Percentiles rank a stretch among this genome's conserved stretches.
Evolutionary conservation across 2,797 vertebrate species (phyloP).

Genomic region (Ctenopoma multispine): DNA sequence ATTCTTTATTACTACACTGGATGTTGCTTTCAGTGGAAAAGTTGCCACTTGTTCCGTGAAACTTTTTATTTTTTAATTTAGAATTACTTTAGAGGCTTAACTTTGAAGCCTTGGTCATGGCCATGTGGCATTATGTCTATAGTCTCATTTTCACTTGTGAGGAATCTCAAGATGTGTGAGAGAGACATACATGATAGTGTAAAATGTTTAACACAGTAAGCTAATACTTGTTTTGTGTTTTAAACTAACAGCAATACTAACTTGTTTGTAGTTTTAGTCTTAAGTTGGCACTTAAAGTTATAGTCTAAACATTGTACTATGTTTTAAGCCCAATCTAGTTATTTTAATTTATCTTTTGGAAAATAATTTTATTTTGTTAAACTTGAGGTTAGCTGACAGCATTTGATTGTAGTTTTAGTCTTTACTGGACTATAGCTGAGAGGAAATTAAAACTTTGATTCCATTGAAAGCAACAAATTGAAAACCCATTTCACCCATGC

Average conservation of each 20-base stretch:
- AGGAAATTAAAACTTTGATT: slow-evolving; percentile 20
- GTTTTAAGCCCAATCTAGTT: neutral
- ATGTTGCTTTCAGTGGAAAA: slow-evolving; percentile 73
- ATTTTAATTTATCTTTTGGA: neutral
- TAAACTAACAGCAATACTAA: neutral
- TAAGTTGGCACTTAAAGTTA: neutral
- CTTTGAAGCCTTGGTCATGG: neutral
- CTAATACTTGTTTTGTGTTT: neutral
- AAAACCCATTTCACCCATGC: slow-evolving; percentile 3
- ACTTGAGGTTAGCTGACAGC: neutral
- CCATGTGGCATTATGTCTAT: neutral
- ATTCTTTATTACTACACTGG: slow-evolving; percentile 12
- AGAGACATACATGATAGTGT: neutral
- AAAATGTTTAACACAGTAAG: slow-evolving; percentile 9
- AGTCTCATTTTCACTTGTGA: neutral
- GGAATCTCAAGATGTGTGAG: slow-evolving; percentile 12
- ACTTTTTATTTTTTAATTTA: neutral
- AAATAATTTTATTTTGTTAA: neutral
- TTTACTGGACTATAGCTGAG: neutral
- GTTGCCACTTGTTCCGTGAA: neutral
- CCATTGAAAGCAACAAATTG: slow-evolving; percentile 70
- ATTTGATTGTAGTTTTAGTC: slow-evolving; percentile 4
- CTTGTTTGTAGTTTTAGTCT: neutral
- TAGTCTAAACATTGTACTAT: neutral
- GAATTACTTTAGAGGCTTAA: slow-evolving; percentile 1